phyloP scores from a whole-genome alignment of 2,797 vertebrate genomes.

The Crenuchus spilurus region DNA sequence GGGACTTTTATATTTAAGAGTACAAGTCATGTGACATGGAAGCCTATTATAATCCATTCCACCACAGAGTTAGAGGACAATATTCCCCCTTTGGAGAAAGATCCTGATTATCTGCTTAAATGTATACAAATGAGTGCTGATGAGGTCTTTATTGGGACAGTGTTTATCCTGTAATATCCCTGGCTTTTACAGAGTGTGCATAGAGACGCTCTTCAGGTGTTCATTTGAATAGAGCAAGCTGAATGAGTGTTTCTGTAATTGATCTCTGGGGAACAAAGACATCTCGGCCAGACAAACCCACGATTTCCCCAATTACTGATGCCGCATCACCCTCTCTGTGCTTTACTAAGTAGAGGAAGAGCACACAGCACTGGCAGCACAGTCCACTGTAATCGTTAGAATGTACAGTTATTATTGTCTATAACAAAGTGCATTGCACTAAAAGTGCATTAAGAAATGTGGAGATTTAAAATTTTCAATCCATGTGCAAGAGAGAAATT shows the following conservation, averaged over 20 bases:
- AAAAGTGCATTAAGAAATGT: too few relatives aligned
- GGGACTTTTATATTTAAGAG: not conserved
- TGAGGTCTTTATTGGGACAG: slow-evolving; percentile 86
- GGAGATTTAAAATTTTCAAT: too few relatives aligned
- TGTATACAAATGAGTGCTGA: slow-evolving; percentile 85
- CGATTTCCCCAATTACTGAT: slow-evolving; percentile 81
- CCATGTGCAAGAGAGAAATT: too few relatives aligned
- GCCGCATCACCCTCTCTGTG: slow-evolving; percentile 57
- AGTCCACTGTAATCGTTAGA: too few relatives aligned
- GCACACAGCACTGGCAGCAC: slow-evolving; percentile 30
- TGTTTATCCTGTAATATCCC: slow-evolving; percentile 87
- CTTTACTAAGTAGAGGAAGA: slow-evolving; percentile 33
- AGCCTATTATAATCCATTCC: not conserved
- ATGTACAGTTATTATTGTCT: too few relatives aligned
- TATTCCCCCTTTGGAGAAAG: slow-evolving; percentile 46
- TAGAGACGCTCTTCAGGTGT: slow-evolving; percentile 89
- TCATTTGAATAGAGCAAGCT: slow-evolving; percentile 90
- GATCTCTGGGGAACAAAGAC: slow-evolving; percentile 84
- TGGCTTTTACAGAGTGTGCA: slow-evolving; percentile 83
- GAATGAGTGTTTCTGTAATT: slow-evolving; percentile 91
- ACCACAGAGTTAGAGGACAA: not conserved
- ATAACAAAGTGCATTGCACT: too few relatives aligned
- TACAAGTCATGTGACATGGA: not conserved
- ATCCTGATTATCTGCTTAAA: slow-evolving; percentile 77
- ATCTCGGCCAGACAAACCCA: slow-evolving; percentile 82